A percentile compares a stretch with the other conserved stretches of the same genome.
Evolutionary conservation across 1,140 invertebrate genomes (phyloP).

Genomic region (Daktulosphaira vitifoliae): DNA sequence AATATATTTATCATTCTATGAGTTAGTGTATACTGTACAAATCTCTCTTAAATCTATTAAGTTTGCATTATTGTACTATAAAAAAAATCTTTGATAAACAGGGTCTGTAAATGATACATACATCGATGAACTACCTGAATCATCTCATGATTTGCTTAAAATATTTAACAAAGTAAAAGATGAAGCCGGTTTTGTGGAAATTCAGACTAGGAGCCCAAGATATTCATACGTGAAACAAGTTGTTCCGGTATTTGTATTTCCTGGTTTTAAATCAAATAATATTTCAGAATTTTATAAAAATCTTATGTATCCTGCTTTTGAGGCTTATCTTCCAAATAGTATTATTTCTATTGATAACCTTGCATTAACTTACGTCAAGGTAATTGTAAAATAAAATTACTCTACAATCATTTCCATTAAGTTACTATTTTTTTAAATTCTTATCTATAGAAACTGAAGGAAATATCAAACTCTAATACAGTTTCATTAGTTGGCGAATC

Average conservation of each 20-base stretch:
- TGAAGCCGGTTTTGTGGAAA: constrained; percentile 17
- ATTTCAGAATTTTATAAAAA: not conserved
- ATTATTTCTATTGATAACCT: constrained; percentile 12
- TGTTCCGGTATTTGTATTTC: constrained; percentile 19
- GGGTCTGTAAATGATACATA: too few species aligned
- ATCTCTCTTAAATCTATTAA: too few species aligned
- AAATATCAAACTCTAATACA: not conserved
- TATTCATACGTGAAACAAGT: constrained; percentile 19
- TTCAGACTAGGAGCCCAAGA: constrained; percentile 8
- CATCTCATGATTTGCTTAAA: not conserved
- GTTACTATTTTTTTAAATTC: too few species aligned
- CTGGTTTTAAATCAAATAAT: constrained; percentile 8
- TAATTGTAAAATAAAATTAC: not conserved
- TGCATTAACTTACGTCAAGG: constrained; percentile 2
- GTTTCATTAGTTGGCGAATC: constrained; percentile 37
- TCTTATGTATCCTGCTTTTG: constrained; percentile 22
- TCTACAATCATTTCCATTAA: too few species aligned
- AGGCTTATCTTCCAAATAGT: constrained; percentile 12
- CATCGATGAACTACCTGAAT: constrained; percentile 14
- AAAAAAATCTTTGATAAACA: too few species aligned
- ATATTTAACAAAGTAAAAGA: not conserved
- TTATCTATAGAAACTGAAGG: constrained; percentile 22
- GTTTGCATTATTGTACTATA: too few species aligned
- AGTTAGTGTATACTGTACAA: too few species aligned
- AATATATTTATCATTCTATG: too few species aligned